Evolutionary conservation across 2,797 vertebrate genomes (phyloP).

Genomic region (Darevskia nairensis): DNA sequence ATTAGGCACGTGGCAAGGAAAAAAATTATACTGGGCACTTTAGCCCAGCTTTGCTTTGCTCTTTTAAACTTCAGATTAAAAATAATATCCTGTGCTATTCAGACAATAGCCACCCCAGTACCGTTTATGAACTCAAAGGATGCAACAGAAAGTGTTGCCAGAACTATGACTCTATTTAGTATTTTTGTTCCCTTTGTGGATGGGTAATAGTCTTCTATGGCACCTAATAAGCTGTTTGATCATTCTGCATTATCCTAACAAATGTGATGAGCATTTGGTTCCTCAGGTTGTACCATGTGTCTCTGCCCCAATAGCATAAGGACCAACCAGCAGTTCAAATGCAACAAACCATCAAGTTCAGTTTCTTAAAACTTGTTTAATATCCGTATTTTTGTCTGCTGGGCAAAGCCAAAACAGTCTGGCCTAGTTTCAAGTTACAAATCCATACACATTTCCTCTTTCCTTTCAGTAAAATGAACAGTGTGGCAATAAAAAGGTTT

Average conservation of each 20-base stretch:
- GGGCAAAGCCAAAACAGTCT: slow-evolving; percentile 77
- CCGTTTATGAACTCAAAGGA: neutral
- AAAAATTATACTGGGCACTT: neutral
- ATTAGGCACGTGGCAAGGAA: neutral
- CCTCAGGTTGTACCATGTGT: neutral
- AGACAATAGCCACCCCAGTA: neutral
- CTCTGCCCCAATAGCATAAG: neutral
- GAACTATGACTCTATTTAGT: neutral
- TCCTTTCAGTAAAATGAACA: slow-evolving; percentile 77
- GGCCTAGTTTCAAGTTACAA: slow-evolving; percentile 79
- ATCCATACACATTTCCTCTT: slow-evolving; percentile 76
- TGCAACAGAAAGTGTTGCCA: neutral
- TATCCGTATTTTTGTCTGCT: slow-evolving; percentile 74
- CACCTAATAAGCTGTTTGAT: neutral
- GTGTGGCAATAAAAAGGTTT: slow-evolving; percentile 71
- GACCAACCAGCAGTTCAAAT: neutral
- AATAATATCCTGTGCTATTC: neutral
- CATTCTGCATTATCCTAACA: neutral
- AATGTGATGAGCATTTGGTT: neutral
- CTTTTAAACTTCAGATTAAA: neutral
- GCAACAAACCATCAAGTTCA: slow-evolving; percentile 57
- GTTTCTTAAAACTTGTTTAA: slow-evolving; percentile 83
- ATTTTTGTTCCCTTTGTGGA: neutral
- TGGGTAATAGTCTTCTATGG: neutral
- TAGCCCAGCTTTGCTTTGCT: neutral